phyloP scores from a whole-genome alignment of 2,113 vertebrate genomes.

The Apodemus speciosus region DNA sequence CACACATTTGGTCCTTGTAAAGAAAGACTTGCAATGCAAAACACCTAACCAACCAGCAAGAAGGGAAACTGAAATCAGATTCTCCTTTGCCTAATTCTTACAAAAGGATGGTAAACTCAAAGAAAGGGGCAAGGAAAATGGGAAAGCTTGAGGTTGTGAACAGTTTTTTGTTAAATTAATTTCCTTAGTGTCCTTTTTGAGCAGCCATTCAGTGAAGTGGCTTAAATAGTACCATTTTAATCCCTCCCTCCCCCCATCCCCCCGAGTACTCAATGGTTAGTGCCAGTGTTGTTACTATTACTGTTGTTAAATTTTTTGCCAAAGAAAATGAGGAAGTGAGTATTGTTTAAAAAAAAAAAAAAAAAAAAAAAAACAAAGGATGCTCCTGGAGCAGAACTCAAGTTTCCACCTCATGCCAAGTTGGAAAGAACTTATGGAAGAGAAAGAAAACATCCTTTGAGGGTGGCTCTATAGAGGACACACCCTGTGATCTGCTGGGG shows the following conservation, averaged over 20 bases:
- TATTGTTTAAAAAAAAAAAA: no score
- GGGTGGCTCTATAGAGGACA: slow-evolving; percentile 52
- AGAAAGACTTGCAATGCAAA: slow-evolving; percentile 66
- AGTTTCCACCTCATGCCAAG: slow-evolving; percentile 40
- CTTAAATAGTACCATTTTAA: slow-evolving; percentile 64
- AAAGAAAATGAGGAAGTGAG: slow-evolving; percentile 73
- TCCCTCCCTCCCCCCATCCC: slow-evolving; percentile 50
- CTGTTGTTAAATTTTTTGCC: slow-evolving; percentile 71
- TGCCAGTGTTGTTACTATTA: slow-evolving; percentile 60
- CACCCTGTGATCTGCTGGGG: slow-evolving; percentile 43
- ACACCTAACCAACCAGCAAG: slow-evolving; percentile 52
- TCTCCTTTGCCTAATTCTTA: slow-evolving; percentile 63
- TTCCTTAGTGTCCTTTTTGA: background rate
- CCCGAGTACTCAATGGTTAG: slow-evolving; percentile 49
- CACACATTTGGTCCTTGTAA: slow-evolving; percentile 50
- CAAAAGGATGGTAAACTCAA: slow-evolving; percentile 55
- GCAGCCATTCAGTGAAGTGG: background rate
- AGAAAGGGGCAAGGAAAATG: slow-evolving; percentile 49
- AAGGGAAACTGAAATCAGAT: slow-evolving; percentile 32
- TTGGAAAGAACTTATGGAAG: slow-evolving; percentile 65
- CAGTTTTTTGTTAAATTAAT: background rate
- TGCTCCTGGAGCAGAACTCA: slow-evolving; percentile 50
- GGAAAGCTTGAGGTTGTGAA: slow-evolving; percentile 44
- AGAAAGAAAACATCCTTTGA: slow-evolving; percentile 61
- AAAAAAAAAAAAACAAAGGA: slow-evolving; percentile 72